Evolutionary conservation across 2,888 invertebrate genomes (phyloP).

Genomic region (Nemurella pictetii): DNA sequence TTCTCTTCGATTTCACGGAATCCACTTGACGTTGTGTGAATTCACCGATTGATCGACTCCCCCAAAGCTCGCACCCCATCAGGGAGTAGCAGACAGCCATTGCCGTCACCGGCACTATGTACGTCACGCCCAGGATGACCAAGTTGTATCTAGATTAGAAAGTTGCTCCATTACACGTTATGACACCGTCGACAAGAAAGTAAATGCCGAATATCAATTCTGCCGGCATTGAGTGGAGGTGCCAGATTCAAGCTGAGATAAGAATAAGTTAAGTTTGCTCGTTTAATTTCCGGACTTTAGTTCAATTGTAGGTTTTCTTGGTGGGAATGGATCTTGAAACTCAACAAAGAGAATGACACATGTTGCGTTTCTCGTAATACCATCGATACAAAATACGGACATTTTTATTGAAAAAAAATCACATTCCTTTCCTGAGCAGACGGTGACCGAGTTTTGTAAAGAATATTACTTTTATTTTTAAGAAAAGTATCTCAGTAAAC

Average conservation of each 20-base stretch:
- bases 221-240: not conserved
- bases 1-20: slow-evolving; percentile 56
- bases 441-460: too few relatives aligned
- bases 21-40: slow-evolving; percentile 55
- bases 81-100: slow-evolving; percentile 56
- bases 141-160: slow-evolving; percentile 50
- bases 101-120: slow-evolving; percentile 57
- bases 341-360: too few relatives aligned
- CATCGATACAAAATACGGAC: too few relatives aligned
- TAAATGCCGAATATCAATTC: not conserved
- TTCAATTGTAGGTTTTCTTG: too few relatives aligned
- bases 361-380: too few relatives aligned
- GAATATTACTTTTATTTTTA: too few relatives aligned
- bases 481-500: too few relatives aligned
- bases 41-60: slow-evolving; percentile 58
- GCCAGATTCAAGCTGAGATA: not conserved
- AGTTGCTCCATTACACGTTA: not conserved
- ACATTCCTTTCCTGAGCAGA: too few relatives aligned
- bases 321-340: too few relatives aligned
- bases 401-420: too few relatives aligned
- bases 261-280: not conserved
- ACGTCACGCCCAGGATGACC: slow-evolving; percentile 56
- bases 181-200: too few relatives aligned
- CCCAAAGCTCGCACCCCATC: slow-evolving; percentile 59
- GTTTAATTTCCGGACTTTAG: not conserved